These are phyloP conservation scores for Sarcoramphus papa DNA, from an alignment of 2,797 vertebrate species.

Conservation along the genomic window DNA sequence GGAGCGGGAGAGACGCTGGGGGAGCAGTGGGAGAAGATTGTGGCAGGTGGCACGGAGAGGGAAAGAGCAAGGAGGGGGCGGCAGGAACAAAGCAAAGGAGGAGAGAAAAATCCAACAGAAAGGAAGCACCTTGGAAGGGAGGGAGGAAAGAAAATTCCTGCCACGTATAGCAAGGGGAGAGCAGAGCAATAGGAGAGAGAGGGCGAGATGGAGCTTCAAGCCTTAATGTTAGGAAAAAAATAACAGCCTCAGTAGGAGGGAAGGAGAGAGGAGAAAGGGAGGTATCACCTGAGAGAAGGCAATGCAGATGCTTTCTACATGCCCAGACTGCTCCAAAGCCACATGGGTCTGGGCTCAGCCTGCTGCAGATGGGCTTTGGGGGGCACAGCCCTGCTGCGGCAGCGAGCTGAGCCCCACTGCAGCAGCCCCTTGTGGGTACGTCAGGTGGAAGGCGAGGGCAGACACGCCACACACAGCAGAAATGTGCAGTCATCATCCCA, in stretches of 20 bases:
- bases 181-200: neutral
- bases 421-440: accelerated
- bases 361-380: neutral
- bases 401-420: neutral
- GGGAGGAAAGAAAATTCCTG: neutral
- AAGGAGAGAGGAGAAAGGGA: neutral
- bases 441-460: accelerated
- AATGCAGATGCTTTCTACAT: neutral
- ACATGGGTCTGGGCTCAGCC: accelerated
- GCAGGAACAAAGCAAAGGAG: neutral
- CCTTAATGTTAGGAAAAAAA: neutral
- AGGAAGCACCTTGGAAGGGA: neutral
- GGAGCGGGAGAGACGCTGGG: neutral
- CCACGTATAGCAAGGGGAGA: neutral
- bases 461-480: neutral
- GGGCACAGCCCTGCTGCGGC: neutral
- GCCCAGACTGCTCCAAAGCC: neutral
- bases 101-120: neutral
- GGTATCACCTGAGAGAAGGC: neutral
- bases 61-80: neutral
- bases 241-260: neutral
- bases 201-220: neutral
- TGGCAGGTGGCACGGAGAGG: neutral
- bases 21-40: accelerated
- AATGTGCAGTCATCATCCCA: accelerated